phyloP scores from a whole-genome alignment of 2,113 vertebrate genomes.

The Neomonachus schauinslandi region DNA sequence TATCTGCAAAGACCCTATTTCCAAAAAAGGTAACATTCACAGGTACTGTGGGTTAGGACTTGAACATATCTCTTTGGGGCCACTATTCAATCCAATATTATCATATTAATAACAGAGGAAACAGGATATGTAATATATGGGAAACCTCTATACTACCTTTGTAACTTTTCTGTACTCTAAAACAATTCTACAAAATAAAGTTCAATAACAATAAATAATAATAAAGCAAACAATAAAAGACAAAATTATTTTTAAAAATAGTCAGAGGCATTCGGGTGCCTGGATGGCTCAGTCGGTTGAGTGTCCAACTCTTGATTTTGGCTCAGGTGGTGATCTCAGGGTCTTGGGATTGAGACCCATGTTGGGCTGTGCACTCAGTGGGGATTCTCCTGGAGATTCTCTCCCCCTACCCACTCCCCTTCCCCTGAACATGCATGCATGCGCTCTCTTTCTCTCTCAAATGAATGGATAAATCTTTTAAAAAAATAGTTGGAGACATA shows the following conservation, averaged over 20 bases:
- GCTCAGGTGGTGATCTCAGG: neutral
- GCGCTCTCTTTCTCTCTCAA: no score
- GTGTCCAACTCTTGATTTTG: neutral
- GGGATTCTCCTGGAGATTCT: neutral
- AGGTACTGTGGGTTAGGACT: neutral
- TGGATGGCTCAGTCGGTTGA: neutral
- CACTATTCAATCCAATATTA: neutral
- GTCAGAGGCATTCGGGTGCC: neutral
- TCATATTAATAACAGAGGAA: neutral
- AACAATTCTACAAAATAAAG: slow-evolving; percentile 4
- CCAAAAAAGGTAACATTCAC: neutral
- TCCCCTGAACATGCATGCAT: no score
- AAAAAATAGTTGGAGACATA: neutral
- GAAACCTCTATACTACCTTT: neutral
- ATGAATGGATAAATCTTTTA: no score
- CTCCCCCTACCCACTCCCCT: neutral
- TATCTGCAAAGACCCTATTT: neutral
- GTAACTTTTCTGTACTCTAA: neutral
- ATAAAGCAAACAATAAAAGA: neutral
- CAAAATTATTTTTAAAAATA: neutral
- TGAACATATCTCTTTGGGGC: neutral
- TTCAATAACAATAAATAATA: neutral
- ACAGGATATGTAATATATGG: neutral
- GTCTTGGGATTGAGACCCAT: neutral
- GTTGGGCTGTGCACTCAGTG: neutral